phyloP scores from a whole-genome alignment of 2,797 vertebrate species.

The Pithecia hirsuta region DNA sequence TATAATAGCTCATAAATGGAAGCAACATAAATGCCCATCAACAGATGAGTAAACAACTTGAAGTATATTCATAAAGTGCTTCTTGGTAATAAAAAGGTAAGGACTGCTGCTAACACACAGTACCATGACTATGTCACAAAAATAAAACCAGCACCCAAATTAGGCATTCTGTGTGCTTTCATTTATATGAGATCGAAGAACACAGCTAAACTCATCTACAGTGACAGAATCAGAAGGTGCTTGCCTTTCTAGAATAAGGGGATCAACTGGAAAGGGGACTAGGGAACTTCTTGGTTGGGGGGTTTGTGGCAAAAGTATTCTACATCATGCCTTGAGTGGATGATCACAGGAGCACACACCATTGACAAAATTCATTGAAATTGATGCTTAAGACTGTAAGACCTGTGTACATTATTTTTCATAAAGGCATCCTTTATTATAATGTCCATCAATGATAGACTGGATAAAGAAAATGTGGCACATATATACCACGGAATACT shows the following conservation, averaged over 20 bases:
- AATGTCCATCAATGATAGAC: too few species aligned
- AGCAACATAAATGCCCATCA: neutral
- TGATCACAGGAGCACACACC: rapidly evolving
- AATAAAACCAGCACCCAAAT: neutral
- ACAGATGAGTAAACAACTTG: neutral
- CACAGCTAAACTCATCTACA: neutral
- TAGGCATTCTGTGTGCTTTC: neutral
- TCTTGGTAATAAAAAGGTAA: neutral
- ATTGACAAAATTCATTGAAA: neutral
- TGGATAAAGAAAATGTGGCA: too few species aligned
- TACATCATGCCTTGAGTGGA: rapidly evolving
- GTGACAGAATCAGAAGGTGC: neutral
- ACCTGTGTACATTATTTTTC: neutral
- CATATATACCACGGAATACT: too few species aligned
- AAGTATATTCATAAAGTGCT: neutral
- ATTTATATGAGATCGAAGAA: neutral
- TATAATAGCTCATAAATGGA: neutral
- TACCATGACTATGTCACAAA: too few species aligned
- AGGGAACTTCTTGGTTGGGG: neutral
- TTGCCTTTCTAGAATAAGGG: neutral
- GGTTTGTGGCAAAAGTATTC: neutral
- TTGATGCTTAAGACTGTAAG: neutral
- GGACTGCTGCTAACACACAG: neutral
- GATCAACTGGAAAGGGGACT: neutral
- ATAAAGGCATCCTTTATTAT: neutral